Percentiles rank a stretch among this genome's conserved stretches.
Conservation (phyloP, 2,888 invertebrate genomes). For the Teleiodes luculella region DNA sequence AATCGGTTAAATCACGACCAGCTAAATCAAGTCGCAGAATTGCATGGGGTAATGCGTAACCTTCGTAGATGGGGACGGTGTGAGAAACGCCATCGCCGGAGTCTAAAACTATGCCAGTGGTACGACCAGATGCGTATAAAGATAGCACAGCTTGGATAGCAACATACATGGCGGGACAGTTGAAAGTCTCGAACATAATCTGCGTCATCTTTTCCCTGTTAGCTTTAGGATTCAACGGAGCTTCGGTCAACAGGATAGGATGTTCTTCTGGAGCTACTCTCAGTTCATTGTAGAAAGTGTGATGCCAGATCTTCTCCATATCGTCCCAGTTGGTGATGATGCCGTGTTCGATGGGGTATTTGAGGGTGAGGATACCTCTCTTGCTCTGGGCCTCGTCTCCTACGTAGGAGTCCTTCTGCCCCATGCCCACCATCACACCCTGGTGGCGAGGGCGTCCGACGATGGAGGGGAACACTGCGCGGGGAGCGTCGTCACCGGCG, state of each 20-base stretch:
- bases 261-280: conserved; percentile 97
- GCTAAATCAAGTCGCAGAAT: conserved; percentile 94
- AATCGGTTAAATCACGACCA: conserved; percentile 94
- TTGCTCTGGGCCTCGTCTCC: conserved; percentile 93
- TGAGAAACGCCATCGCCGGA: conserved; percentile 96
- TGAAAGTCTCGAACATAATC: conserved; percentile 95
- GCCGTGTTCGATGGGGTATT: conserved; percentile 96
- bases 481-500: conserved; percentile 95
- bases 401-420: conserved; percentile 93
- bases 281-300: conserved; percentile 97
- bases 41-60: conserved; percentile 90
- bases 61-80: conserved; percentile 95
- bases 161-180: conserved; percentile 95
- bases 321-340: conserved; percentile 98
- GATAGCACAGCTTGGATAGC: conserved; percentile 96
- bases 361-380: conserved; percentile 90
- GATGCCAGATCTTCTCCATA: conserved; percentile 99
- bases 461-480: conserved; percentile 96
- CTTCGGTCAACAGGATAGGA: conserved; percentile 94
- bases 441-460: conserved; percentile 94
- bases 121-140: conserved; percentile 95
- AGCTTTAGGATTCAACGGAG: conserved; percentile 95
- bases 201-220: conserved; percentile 98
- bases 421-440: conserved; percentile 96
- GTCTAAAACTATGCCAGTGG: conserved; percentile 95